Evolutionary conservation across 2,888 invertebrate species (phyloP), one percentile per base, ranked within the genome.

Genomic region (Elmis aenea): DNA sequence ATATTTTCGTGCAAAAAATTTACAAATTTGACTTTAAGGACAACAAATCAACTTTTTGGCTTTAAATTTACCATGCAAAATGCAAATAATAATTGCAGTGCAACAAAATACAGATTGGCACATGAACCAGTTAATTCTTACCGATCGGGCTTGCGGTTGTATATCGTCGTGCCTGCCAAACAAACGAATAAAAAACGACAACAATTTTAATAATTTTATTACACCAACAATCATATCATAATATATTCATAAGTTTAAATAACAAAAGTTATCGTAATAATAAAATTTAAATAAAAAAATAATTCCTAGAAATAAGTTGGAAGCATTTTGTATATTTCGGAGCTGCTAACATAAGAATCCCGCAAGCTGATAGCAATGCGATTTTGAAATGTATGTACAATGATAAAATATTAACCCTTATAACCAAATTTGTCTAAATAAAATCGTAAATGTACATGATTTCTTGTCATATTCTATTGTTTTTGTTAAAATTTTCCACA

Each of bases 201-300:
- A 18, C 4, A 23, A 4, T 8, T 59, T 59, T 57, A 58, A 55
- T 56, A 50, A 57, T 61, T 68, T 68, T 67, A 68, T 68, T 68
- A 68, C 68, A 68, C 68, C 68, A 68, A 68, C 68, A 68, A 67
- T 67, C 66, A 67, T 67, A 66, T 67, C 62, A 61, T 65, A 63
- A 66, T 66, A 66, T 65, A 64, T 64, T 64, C 61, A 63, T 66
- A 64, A 65, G 63, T 66, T 54, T 60, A 62, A 63, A 66, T 66
- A 67, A 67, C 66, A 66, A 66, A 67, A 67, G 63, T 64, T 59
- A 62, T 58, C 54, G 60, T 63, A 62, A 61, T 61, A 56, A 63
- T 62, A 66, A 64, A 61, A 64, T 60, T 62, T 48, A 62, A 62
- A 61, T 61, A 60, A 60, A 62, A 61, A 62, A 62, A 46, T 44